Percentiles rank a stretch among this genome's conserved stretches.
phyloP scores from a whole-genome alignment of 2,113 vertebrate species.

The Calonectris borealis region DNA sequence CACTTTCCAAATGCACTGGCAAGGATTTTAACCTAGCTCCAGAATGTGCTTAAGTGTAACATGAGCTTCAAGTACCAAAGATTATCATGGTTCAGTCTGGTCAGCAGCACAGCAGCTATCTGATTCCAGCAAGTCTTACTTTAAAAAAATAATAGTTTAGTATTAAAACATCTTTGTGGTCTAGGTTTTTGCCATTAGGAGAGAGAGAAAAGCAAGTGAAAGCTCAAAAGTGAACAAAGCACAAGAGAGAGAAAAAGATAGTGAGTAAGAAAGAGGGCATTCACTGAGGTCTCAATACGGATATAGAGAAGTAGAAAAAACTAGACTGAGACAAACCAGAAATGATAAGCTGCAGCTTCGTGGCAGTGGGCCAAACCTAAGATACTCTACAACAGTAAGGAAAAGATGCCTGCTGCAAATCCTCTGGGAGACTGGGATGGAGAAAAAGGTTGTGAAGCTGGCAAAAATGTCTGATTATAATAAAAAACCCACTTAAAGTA shows the following conservation, averaged over 20 bases:
- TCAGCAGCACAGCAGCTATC: neutral
- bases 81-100: neutral
- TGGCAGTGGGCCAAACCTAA: neutral
- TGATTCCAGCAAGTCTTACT: neutral
- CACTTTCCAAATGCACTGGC: neutral
- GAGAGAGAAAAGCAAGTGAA: neutral
- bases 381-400: neutral
- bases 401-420: neutral
- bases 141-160: neutral
- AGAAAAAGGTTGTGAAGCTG: neutral
- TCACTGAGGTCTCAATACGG: neutral
- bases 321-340: neutral
- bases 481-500: neutral
- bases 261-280: neutral
- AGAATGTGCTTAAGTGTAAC: no score
- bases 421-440: neutral
- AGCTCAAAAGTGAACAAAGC: neutral
- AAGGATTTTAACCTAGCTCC: neutral
- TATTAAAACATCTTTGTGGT: neutral
- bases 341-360: neutral
- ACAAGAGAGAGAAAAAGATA: neutral
- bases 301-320: neutral
- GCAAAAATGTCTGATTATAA: neutral
- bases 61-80: accelerated
- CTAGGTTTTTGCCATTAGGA: neutral